Percentiles rank a stretch among this genome's conserved stretches.
phyloP scores from a whole-genome alignment of 2,888 invertebrate species.

The Drosophila histrio region DNA sequence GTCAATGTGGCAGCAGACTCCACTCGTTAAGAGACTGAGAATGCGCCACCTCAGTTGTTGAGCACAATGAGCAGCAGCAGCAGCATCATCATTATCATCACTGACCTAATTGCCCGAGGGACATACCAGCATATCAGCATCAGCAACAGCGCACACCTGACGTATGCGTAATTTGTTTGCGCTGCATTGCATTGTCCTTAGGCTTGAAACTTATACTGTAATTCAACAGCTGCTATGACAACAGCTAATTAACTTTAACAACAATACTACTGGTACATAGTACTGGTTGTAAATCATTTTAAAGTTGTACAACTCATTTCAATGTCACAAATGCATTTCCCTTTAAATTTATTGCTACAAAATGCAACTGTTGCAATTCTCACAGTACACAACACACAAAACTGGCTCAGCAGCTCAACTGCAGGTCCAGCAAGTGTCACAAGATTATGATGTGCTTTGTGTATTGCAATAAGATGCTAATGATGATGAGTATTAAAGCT shows the following conservation, averaged over 20 bases:
- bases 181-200: slow-evolving; percentile 16
- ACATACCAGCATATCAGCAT: slow-evolving; percentile 10
- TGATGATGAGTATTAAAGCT: slow-evolving; percentile 11
- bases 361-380: background rate
- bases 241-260: slow-evolving; percentile 47
- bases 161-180: slow-evolving; percentile 53
- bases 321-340: slow-evolving; percentile 23
- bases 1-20: slow-evolving; percentile 26
- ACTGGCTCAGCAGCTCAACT: slow-evolving; percentile 8
- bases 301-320: slow-evolving; percentile 22
- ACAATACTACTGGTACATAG: slow-evolving; percentile 13
- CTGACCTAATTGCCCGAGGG: slow-evolving; percentile 23
- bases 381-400: background rate
- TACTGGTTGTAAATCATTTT: slow-evolving; percentile 17
- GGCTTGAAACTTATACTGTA: slow-evolving; percentile 17
- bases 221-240: slow-evolving; percentile 52
- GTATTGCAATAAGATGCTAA: slow-evolving; percentile 21
- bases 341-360: slow-evolving; percentile 34
- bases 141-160: slow-evolving; percentile 36
- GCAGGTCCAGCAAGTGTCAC: slow-evolving; percentile 32
- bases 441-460: slow-evolving; percentile 19
- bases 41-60: slow-evolving; percentile 10
- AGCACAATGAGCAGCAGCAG: slow-evolving; percentile 15
- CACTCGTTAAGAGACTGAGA: slow-evolving; percentile 5
- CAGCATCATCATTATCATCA: slow-evolving; percentile 1